These are phyloP conservation scores for Eunapius fragilis DNA, from an alignment of 37 sponge, comb jelly and placozoan genomes.

Conservation along the genomic window DNA sequence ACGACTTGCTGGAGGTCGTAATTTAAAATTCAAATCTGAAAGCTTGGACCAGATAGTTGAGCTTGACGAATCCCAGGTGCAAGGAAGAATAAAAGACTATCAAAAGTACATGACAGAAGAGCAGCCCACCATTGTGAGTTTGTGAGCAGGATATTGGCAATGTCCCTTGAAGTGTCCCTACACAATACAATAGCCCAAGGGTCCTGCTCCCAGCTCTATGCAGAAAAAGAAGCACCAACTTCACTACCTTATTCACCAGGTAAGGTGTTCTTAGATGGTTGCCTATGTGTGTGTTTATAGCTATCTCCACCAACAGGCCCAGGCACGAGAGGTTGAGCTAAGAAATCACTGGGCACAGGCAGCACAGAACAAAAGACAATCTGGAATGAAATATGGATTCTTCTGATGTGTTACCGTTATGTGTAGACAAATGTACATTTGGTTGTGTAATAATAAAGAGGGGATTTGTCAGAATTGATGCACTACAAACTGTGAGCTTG, in stretches of 20 bases:
- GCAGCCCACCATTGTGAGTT: constrained; percentile 23
- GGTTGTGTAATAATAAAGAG: too few relatives aligned
- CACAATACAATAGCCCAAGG: constrained; percentile 13
- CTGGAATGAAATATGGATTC: constrained; percentile 93
- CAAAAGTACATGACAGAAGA: constrained; percentile 45
- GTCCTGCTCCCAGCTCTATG: constrained; percentile 14
- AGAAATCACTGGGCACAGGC: constrained; percentile 87
- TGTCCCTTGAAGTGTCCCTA: too few relatives aligned
- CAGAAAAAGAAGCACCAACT: constrained; percentile 74
- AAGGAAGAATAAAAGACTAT: constrained; percentile 28
- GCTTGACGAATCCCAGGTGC: constrained; percentile 37
- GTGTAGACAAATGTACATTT: too few relatives aligned
- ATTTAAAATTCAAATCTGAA: background rate
- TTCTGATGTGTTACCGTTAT: constrained; percentile 3
- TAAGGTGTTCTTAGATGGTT: background rate
- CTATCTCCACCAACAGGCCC: constrained; percentile 60
- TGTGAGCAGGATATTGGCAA: too few relatives aligned
- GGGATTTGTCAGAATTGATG: too few relatives aligned
- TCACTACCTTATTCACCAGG: constrained; percentile 57
- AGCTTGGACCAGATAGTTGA: constrained; percentile 47
- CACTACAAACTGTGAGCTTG: too few relatives aligned
- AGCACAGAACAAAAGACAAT: constrained; percentile 66
- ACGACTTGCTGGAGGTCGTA: constrained; percentile 43
- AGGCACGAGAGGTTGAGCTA: constrained; percentile 80
- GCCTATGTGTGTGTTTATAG: background rate